Evolutionary conservation across 2,113 vertebrate species (phyloP), one percentile per base, ranked within the genome.

Genomic region (Anolis sagrei): DNA sequence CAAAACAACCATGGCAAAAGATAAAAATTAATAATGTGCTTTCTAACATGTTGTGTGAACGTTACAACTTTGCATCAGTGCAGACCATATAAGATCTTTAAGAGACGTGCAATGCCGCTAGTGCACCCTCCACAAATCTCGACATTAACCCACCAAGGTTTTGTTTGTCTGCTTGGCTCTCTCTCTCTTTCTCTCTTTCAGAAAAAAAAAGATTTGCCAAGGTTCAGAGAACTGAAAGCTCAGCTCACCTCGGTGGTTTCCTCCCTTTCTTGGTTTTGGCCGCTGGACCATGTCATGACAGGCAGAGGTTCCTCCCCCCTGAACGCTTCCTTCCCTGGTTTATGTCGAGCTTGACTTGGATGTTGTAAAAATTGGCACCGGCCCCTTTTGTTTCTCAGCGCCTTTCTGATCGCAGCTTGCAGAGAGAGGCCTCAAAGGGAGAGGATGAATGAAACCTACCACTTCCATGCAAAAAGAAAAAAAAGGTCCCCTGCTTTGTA

Each of bases 201-300:
- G 8, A 8, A 1, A 9, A 87, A 5, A 36, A 34, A 88, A 80
- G 27, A 0, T 7, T 34, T 32, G 83, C 83, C 81, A 88, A 92
- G 79, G 85, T 92, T 94, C 92, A 90, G 87, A 92, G 82, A 58
- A 25, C 87, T 83, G 87, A 88, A n/a, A 84, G 29, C 87, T 27
- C 79, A 87, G n/a, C 44, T 92, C 49, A 84, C 62, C 74, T 75
- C 82, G 18, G 27, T 48, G 16, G 76, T 44, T 91, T 91, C 87
- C 78, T 23, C 87, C 91, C 62, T 75, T 77, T 44, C 70, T 83
- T 16, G 0, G 29, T 19, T 83, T 83, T 73, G n/a, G 49, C 48
- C 54, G 70, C 77, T 48, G 18, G 1, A 73, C 89, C 84, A 83
- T 83, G 84, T 87, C 27, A 10, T 32, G 0, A 0, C n/a, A 84